Base-by-base conservation (phyloP, 2,888 invertebrate genomes). In the Matsumyia berberina region DNA sequence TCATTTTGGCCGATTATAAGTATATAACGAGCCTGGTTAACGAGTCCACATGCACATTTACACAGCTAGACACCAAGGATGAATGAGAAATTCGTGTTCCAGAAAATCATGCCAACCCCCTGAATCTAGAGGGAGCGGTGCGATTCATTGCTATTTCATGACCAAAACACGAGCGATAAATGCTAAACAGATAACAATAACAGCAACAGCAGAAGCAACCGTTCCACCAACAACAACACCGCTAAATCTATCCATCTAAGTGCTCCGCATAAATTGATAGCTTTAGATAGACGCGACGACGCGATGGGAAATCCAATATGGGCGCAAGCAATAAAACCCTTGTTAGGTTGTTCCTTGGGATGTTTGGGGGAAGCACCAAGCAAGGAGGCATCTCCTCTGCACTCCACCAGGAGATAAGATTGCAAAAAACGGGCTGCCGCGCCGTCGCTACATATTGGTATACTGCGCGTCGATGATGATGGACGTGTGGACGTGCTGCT, bases 181-280 rank as follows among this genome's bases (percentile, higher is more conserved):
- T 78, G 64, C 72, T 69, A 57, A 78, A 12, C 46, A 83, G 82
- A 82, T 82, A 82, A 83, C 83, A 73, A 73, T 62, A 67, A 73
- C 67, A 39, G 60, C 72, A 70, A 44, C 42, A 77, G 77, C 72
- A 66, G 60, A 39, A 51, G 70, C 78, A 66, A 24, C 67, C 15
- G 37, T 35, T 15, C 37, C 42, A 7, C 29, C 51, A 44, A 8
- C 64, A 72, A 35, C 39, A 70, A 49, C 70, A 57, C 39, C 62
- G 51, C 55, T 57, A 69, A 80, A 80, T 69, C 64, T 58, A 79
- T 80, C 67, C 74, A 74, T 79, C 79, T 85, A 85, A 85, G 83
- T 85, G 73, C 69, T 85, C 44, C 53, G 62, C 69, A 85, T 74
- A 80, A 85, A 80, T 80, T 85, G 83, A 85, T 85, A 85, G 83